Conservation (phyloP, 2,113 vertebrate genomes). For the Callorhinus ursinus region DNA sequence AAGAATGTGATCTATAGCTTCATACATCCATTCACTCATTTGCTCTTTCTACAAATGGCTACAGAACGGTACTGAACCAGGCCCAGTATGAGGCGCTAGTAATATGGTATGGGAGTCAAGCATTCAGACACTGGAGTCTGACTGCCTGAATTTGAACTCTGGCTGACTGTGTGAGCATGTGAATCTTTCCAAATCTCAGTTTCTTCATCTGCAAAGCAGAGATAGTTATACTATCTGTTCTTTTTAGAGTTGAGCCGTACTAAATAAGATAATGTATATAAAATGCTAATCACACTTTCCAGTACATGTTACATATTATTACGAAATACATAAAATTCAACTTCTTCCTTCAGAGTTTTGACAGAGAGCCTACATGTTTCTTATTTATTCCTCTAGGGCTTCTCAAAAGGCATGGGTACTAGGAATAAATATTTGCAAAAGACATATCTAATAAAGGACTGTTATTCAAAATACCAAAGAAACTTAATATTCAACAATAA, state of each 20-base stretch:
- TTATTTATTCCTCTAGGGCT: neutral
- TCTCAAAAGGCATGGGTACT: neutral
- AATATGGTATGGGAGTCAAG: neutral
- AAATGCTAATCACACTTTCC: neutral
- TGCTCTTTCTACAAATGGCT: neutral
- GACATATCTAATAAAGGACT: neutral
- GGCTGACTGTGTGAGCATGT: neutral
- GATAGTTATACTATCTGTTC: neutral
- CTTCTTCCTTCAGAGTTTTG: neutral
- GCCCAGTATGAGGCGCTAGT: no score
- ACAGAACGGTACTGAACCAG: neutral
- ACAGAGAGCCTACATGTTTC: neutral
- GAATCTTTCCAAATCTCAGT: neutral
- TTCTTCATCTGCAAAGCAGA: neutral
- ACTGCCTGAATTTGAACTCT: neutral
- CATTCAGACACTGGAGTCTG: neutral
- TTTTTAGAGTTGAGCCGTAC: neutral
- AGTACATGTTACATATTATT: neutral
- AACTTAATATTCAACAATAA: neutral
- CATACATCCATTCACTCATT: neutral
- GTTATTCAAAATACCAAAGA: neutral
- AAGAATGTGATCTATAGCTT: neutral
- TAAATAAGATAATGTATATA: neutral
- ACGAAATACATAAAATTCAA: neutral
- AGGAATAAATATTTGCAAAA: neutral